Percentiles rank a stretch among this genome's conserved stretches.
phyloP scores from a whole-genome alignment of 1,140 invertebrate species.

The Apis florea region DNA sequence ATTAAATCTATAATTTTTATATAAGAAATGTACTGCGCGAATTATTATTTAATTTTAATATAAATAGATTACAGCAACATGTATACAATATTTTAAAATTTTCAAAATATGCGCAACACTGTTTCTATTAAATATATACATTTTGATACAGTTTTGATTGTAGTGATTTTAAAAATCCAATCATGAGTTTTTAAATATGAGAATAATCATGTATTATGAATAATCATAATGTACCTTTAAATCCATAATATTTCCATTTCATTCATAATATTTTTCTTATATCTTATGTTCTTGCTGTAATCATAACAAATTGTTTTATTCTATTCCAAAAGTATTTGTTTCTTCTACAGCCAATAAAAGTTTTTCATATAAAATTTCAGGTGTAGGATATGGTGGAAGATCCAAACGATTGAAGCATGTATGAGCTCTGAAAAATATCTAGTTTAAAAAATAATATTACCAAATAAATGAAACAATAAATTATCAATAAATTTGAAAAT shows the following conservation, averaged over 20 bases:
- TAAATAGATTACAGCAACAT: conserved; percentile 45
- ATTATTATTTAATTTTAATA: conserved; percentile 34
- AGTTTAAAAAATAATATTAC: conserved; percentile 1
- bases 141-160: conserved; percentile 54
- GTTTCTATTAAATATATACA: conserved; percentile 39
- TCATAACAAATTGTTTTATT: conserved; percentile 82
- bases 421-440: conserved; percentile 86
- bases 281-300: conserved; percentile 24
- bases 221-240: conserved; percentile 27
- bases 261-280: not conserved
- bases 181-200: conserved; percentile 7
- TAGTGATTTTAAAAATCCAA: conserved; percentile 37
- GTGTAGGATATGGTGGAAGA: conserved; percentile 96
- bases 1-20: conserved; percentile 37
- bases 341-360: conserved; percentile 97
- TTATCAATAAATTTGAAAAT: conserved; percentile 7
- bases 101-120: conserved; percentile 45
- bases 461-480: conserved; percentile 13
- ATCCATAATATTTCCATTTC: conserved; percentile 21
- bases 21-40: conserved; percentile 31
- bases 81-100: conserved; percentile 52
- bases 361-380: conserved; percentile 96
- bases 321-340: conserved; percentile 98
- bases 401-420: conserved; percentile 99
- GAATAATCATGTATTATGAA: too few species aligned